Evolutionary conservation across 2,797 vertebrate species (phyloP).

Genomic region (Australoheros facetus): DNA sequence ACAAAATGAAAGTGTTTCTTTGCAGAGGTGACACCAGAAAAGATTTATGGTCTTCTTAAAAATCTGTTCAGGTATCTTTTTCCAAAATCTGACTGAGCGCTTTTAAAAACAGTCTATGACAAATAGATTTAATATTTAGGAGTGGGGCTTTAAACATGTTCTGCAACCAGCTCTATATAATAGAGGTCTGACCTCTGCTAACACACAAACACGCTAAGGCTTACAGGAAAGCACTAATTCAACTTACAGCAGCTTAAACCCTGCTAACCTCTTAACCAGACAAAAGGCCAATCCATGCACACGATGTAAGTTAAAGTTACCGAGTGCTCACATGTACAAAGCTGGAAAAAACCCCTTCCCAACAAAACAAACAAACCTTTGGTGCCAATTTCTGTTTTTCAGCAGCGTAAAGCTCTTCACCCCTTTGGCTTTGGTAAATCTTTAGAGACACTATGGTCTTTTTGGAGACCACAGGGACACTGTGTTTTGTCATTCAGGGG

Average conservation of each 20-base stretch:
- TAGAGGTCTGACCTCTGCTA: conserved; percentile 25
- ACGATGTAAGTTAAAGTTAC: conserved; percentile 71
- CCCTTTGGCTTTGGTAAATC: conserved; percentile 10
- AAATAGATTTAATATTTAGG: background rate
- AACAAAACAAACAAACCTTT: conserved; percentile 16
- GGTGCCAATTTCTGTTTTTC: background rate
- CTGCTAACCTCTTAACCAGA: conserved; percentile 74
- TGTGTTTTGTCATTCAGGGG: conserved; percentile 33
- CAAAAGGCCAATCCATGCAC: conserved; percentile 71
- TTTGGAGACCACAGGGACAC: conserved; percentile 31
- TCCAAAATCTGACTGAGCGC: background rate
- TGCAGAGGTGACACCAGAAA: background rate
- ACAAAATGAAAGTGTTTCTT: background rate
- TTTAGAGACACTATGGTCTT: conserved; percentile 17
- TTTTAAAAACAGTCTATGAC: background rate
- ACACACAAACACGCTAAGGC: conserved; percentile 31
- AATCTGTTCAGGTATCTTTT: background rate
- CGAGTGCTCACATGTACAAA: conserved; percentile 51
- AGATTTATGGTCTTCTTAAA: background rate
- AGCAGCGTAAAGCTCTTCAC: conserved; percentile 8
- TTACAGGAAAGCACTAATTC: conserved; percentile 75
- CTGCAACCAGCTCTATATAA: background rate
- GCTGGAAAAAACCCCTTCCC: conserved; percentile 27
- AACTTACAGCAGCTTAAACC: conserved; percentile 73
- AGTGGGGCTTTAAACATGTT: background rate